These are phyloP conservation scores for Harpagus bidentatus DNA, from an alignment of 2,113 vertebrate genomes.

Conservation along the genomic window DNA sequence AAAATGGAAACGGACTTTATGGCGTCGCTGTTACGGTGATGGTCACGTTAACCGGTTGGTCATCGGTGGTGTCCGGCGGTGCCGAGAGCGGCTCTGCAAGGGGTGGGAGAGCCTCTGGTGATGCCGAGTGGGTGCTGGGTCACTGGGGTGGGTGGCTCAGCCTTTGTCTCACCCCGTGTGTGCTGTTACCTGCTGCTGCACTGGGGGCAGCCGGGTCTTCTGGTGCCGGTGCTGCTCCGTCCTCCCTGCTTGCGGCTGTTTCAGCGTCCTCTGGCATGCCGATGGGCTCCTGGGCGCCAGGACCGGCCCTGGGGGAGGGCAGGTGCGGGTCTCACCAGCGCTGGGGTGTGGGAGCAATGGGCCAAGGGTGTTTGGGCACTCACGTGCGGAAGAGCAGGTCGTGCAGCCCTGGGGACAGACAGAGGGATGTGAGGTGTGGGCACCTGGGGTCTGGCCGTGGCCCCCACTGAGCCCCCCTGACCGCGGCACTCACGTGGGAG, in stretches of 20 bases:
- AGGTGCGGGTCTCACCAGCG: accelerated
- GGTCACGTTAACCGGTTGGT: accelerated
- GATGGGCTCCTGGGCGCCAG: background rate
- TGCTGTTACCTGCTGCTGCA: background rate
- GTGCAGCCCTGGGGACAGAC: background rate
- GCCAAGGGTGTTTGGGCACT: background rate
- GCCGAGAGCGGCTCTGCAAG: background rate
- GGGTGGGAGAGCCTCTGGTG: background rate
- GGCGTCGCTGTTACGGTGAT: background rate
- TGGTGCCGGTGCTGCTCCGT: accelerated
- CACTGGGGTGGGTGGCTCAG: accelerated
- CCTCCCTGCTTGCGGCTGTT: background rate
- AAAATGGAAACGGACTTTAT: background rate
- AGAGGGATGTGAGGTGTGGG: accelerated
- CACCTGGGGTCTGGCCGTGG: accelerated
- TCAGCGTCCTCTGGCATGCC: background rate
- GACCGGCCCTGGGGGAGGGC: background rate
- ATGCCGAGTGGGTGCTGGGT: background rate
- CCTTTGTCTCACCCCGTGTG: accelerated
- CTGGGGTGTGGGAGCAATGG: accelerated
- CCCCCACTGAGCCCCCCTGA: no score
- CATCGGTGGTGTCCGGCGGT: accelerated
- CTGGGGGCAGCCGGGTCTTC: accelerated
- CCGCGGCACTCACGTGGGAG: background rate
- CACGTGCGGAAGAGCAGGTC: constrained; percentile 27